phyloP scores from a whole-genome alignment of 2,888 invertebrate genomes.

The Dicranocentrus wangi region DNA sequence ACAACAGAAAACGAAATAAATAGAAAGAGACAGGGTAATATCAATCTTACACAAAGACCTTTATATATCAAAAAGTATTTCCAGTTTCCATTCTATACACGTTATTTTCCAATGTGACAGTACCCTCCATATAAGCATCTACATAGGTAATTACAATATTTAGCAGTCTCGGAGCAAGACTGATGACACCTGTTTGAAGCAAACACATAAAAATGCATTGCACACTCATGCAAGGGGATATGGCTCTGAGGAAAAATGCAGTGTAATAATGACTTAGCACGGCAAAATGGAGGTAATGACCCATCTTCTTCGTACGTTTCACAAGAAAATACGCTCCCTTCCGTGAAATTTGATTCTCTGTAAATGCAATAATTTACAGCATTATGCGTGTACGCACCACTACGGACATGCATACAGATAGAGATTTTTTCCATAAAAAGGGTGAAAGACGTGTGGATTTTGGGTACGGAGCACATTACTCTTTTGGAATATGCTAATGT shows the following conservation, averaged over 20 bases:
- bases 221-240: not conserved
- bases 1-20: not conserved
- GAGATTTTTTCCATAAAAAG: slow-evolving; percentile 35
- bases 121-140: not conserved
- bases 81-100: not conserved
- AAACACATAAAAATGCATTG: too few species aligned
- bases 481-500: slow-evolving; percentile 44
- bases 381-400: not conserved
- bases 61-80: not conserved
- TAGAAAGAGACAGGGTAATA: slow-evolving; percentile 5
- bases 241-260: slow-evolving; percentile 2
- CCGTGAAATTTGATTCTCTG: slow-evolving; percentile 25
- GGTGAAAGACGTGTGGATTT: slow-evolving; percentile 3
- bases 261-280: not conserved
- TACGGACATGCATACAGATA: slow-evolving; percentile 51
- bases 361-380: slow-evolving; percentile 13
- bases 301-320: slow-evolving; percentile 19
- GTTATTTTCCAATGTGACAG: not conserved
- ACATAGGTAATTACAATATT: slow-evolving; percentile 25
- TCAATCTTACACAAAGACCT: not conserved
- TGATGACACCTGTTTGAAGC: slow-evolving; percentile 45
- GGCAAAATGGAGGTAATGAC: slow-evolving; percentile 43
- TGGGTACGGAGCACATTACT: slow-evolving; percentile 20
- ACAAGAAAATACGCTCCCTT: slow-evolving; percentile 5
- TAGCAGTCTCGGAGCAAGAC: slow-evolving; percentile 38